Evolutionary conservation across 2,888 invertebrate genomes (phyloP), one percentile per base, ranked within the genome.

Genomic region (Coleophora flavipennella): DNA sequence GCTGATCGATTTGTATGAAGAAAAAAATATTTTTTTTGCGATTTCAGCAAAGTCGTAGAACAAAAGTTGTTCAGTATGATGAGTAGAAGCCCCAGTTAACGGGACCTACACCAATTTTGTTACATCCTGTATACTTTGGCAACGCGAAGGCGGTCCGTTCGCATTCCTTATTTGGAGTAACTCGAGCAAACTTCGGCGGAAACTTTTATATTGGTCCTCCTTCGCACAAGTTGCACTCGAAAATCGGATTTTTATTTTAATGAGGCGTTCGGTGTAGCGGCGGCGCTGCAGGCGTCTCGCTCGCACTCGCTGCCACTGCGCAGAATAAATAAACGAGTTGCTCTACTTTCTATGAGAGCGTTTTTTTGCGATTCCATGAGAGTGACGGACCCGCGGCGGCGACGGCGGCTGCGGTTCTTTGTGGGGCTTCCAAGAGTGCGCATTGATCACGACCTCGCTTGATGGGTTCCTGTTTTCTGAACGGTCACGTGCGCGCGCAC

Each of bases 261-360:
- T 83, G 81, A 81, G 79, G 75, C 70, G 66, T 79, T 79, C 79
- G 28, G 28, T 8, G 28, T 73, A 62, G 70, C 67, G 56, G 61
- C 62, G 55, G 29, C 3, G 3, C 7, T 7, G 29, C 10, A 6
- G 29, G 50, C 53, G 55, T 75, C 79, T 76, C 80, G 61, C 77
- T 78, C 79, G 64, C 76, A 74, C 77, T 31, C 42, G 33, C 41
- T 8, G 63, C 59, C 53, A 66, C 61, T 79, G 79, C 72, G 76
- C 73, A 77, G 80, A 81, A 80, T 83, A 83, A 81, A 79, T 83
- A 81, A 84, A 83, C 78, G 72, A 81, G 61, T 80, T 78, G 83
- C 70, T 81, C 84, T 74, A 84, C 84, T 84, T 84, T 84, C 84
- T 83, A 81, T 81, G 77, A 79, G 78, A 81, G 80, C 67, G 74